A percentile compares a stretch with the other conserved stretches of the same genome.
phyloP scores from a whole-genome alignment of 2,797 vertebrate genomes.

The Netta rufina region DNA sequence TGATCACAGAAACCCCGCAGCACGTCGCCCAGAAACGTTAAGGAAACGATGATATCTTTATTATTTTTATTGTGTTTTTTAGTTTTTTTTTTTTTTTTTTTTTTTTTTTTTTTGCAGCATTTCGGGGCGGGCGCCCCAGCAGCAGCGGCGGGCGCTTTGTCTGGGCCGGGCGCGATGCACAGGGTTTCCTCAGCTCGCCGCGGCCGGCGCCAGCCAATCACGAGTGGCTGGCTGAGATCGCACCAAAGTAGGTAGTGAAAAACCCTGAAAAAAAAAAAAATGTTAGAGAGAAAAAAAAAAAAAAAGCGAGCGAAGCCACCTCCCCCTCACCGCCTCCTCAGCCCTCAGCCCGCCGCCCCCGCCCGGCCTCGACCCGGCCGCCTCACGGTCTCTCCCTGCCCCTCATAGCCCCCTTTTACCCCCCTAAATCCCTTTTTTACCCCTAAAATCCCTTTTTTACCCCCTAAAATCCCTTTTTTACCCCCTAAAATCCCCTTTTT shows the following conservation, averaged over 20 bases:
- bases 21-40: neutral
- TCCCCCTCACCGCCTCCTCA: neutral
- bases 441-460: too few relatives aligned
- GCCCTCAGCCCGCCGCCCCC: neutral
- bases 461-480: too few relatives aligned
- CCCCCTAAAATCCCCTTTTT: neutral
- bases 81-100: too few relatives aligned
- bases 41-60: neutral
- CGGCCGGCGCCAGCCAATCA: slow-evolving; percentile 27
- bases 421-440: rapidly evolving
- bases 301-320: neutral
- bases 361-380: neutral
- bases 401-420: neutral
- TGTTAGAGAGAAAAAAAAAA: too few relatives aligned
- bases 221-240: slow-evolving; percentile 36
- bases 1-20: neutral
- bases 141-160: neutral
- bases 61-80: neutral
- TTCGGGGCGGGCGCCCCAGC: too few relatives aligned
- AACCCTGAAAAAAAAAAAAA: neutral
- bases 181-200: neutral
- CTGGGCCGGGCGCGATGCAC: neutral
- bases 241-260: slow-evolving; percentile 70
- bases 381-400: neutral
- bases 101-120: too few relatives aligned